Evolutionary conservation across 92 coral and sea anemone genomes (phyloP).

Genomic region (Heteractis magnifica): DNA sequence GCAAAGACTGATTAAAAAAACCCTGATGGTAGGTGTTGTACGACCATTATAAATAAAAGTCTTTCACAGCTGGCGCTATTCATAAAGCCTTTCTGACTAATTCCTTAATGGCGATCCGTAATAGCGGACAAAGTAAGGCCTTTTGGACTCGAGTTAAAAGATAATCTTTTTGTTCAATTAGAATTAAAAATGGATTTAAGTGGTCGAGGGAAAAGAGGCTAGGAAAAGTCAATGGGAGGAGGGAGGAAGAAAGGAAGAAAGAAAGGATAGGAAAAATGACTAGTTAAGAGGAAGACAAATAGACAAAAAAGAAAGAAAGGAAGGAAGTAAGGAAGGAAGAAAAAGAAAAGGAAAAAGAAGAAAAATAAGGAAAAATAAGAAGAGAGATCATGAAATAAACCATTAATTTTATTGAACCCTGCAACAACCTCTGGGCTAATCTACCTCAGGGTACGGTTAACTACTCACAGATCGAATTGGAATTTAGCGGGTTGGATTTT

Average conservation of each 20-base stretch:
- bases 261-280: not conserved
- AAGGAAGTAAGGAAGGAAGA: not conserved
- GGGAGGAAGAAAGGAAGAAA: not conserved
- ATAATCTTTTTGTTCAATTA: not conserved
- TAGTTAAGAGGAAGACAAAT: not conserved
- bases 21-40: not conserved
- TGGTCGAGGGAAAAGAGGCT: not conserved
- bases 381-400: not conserved
- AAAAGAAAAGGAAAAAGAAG: not conserved
- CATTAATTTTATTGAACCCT: no score
- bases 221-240: not conserved
- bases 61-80: constrained; percentile 21
- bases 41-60: constrained; percentile 9
- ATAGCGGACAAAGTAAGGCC: not conserved
- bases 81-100: constrained; percentile 12
- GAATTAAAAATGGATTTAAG: not conserved
- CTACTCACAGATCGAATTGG: no score
- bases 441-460: no score
- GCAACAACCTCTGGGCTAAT: no score
- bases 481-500: no score
- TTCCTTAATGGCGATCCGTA: constrained; percentile 12
- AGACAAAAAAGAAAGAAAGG: not conserved
- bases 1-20: not conserved
- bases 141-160: not conserved
- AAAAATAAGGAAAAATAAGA: not conserved